These are phyloP conservation scores for Protonemura montana DNA, from an alignment of 2,888 invertebrate genomes.

Conservation along the genomic window DNA sequence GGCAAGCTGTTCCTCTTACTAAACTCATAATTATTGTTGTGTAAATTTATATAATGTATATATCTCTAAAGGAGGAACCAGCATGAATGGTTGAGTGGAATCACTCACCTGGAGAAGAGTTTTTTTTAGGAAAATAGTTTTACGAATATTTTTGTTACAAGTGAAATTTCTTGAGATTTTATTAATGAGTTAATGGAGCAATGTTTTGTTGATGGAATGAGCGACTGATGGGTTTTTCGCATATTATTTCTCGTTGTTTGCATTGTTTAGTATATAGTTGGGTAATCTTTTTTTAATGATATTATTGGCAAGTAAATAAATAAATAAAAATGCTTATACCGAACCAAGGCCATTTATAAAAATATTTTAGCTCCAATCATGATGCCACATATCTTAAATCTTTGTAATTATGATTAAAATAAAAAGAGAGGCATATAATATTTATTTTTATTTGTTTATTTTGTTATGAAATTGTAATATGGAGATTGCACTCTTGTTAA, in stretches of 20 bases:
- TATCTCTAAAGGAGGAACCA: not conserved
- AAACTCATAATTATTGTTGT: slow-evolving; percentile 13
- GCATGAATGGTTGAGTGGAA: not conserved
- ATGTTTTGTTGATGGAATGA: slow-evolving; percentile 1
- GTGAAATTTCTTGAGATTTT: slow-evolving; percentile 32
- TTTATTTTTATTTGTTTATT: too few relatives aligned
- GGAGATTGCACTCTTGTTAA: too few relatives aligned
- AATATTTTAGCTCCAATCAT: not conserved
- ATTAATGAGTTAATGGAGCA: slow-evolving; percentile 22
- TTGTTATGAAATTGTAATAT: too few relatives aligned
- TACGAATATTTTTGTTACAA: slow-evolving; percentile 33
- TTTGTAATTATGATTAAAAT: not conserved
- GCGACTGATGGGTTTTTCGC: not conserved
- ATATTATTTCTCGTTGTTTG: slow-evolving; percentile 5
- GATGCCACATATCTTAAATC: not conserved
- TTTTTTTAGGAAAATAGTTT: not conserved
- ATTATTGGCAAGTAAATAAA: not conserved
- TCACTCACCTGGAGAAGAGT: not conserved
- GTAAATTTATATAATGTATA: slow-evolving; percentile 23
- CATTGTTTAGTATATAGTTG: not conserved
- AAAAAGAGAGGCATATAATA: not conserved
- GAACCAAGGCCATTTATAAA: not conserved
- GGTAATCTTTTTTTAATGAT: not conserved
- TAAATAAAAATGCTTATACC: not conserved
- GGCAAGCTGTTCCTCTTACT: not conserved